Evolutionary conservation across 2,888 invertebrate genomes (phyloP), one percentile per base, ranked within the genome.

Genomic region (Clanis bilineata): DNA sequence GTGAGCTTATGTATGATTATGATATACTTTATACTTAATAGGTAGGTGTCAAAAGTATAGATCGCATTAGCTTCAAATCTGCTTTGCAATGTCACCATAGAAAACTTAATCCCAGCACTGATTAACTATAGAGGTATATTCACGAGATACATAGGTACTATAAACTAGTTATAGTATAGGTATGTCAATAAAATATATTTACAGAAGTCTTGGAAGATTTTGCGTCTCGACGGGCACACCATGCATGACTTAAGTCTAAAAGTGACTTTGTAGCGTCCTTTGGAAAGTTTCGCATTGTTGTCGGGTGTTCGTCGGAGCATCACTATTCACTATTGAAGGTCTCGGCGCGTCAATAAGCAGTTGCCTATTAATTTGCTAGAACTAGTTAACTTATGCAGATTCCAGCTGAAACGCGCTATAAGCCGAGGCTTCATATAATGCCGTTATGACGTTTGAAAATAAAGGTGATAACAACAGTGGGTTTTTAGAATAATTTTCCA

Each of bases 301-400:
- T 41, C 18, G 2, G 5, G 18, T 47, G 28, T 28, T 47, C 47
- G 47, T 9, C 15, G 18, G 28, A 51, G 51, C 51, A 51, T 51
- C 32, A 32, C 51, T 25, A 25, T 10, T n/a, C n/a, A n/a, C n/a
- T n/a, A 10, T 36, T 36, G 12, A 7, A 28, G 28, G 47, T 51
- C 47, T 18, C 47, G 7, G 32, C 32, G 18, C 18, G 9, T 51
- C 4, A 28, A 28, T 51, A 28, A 18, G 6, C 9, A 9, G 28
- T 51, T 51, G 28, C 51, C 51, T 51, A 32, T 32, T 51, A 32
- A 64, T 64, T 64, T 62, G 54, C 61, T 43, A 55, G 38, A 67
- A 71, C 68, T 70, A 66, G 69, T 72, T 69, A 67, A 67, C 63
- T 63, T 71, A 72, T 73, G 71, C 62, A 74, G 65, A 73, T 73